Evolutionary conservation across 2,888 invertebrate genomes (phyloP).

Genomic region (Paralinhomoeus sp.): DNA sequence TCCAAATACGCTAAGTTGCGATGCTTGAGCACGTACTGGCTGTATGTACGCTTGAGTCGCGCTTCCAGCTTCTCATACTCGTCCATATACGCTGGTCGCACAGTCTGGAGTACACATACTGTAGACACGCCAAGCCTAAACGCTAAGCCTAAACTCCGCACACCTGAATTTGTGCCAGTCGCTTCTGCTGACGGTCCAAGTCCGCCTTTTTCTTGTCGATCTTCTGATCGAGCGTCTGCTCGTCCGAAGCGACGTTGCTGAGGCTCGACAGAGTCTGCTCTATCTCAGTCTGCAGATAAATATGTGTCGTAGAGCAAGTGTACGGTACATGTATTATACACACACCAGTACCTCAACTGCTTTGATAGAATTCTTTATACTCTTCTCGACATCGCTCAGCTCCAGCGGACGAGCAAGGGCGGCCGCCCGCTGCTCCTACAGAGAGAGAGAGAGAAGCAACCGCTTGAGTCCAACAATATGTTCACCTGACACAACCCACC

Average conservation of each 20-base stretch:
- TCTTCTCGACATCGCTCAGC: slow-evolving; percentile 49
- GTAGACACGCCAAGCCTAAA: no score
- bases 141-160: no score
- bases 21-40: slow-evolving; percentile 61
- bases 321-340: no score
- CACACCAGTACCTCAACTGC: slow-evolving; percentile 31
- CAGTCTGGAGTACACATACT: no score
- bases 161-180: slow-evolving; percentile 66
- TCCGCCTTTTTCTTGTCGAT: slow-evolving; percentile 71
- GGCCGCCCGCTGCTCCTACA: slow-evolving; percentile 43
- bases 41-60: slow-evolving; percentile 58
- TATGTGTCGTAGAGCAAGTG: not conserved
- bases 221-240: slow-evolving; percentile 65
- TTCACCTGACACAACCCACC: slow-evolving; percentile 38
- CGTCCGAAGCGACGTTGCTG: slow-evolving; percentile 62
- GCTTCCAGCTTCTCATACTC: slow-evolving; percentile 70
- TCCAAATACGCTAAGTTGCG: slow-evolving; percentile 69
- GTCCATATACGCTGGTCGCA: slow-evolving; percentile 72
- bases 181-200: slow-evolving; percentile 68
- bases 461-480: not conserved
- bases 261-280: slow-evolving; percentile 44
- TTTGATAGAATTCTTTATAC: slow-evolving; percentile 49
- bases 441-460: not conserved
- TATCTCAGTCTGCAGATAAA: slow-evolving; percentile 38
- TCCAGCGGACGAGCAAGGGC: slow-evolving; percentile 65